A percentile compares a stretch with the other conserved stretches of the same genome.
These are phyloP conservation scores for Hemithea aestivaria DNA, from an alignment of 2,888 invertebrate genomes.

Conservation along the genomic window DNA sequence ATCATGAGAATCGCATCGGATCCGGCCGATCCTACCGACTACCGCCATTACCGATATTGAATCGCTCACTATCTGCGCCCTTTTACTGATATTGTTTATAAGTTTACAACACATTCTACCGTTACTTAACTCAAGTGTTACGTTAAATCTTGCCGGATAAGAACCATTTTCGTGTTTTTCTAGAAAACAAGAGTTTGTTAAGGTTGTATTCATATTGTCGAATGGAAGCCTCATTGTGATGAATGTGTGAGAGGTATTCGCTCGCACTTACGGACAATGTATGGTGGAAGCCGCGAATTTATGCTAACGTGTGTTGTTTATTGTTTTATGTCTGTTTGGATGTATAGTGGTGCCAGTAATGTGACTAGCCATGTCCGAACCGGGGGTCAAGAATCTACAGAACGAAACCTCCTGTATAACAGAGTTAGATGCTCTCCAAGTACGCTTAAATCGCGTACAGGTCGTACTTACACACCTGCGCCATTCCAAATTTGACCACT, in stretches of 20 bases:
- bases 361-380: too few relatives aligned
- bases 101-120: conserved; percentile 25
- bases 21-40: conserved; percentile 16
- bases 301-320: conserved; percentile 35
- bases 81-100: conserved; percentile 54
- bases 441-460: too few relatives aligned
- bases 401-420: too few relatives aligned
- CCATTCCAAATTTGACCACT: too few relatives aligned
- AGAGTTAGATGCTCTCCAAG: too few relatives aligned
- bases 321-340: conserved; percentile 26
- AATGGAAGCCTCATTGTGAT: conserved; percentile 26
- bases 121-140: conserved; percentile 6
- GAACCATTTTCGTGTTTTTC: conserved; percentile 12
- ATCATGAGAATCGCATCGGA: conserved; percentile 24
- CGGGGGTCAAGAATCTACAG: too few relatives aligned
- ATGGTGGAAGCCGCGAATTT: conserved; percentile 23
- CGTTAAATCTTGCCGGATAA: conserved; percentile 14
- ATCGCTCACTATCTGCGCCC: conserved; percentile 52
- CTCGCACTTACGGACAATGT: conserved; percentile 22
- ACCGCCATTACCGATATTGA: conserved; percentile 53
- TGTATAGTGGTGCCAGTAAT: too few relatives aligned
- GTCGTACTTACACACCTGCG: too few relatives aligned
- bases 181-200: neutral
- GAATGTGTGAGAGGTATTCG: conserved; percentile 21
- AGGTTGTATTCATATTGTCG: conserved; percentile 16